Evolutionary conservation across 2,113 vertebrate species (phyloP), one percentile per base, ranked within the genome.

Genomic region (Scophthalmus maximus): DNA sequence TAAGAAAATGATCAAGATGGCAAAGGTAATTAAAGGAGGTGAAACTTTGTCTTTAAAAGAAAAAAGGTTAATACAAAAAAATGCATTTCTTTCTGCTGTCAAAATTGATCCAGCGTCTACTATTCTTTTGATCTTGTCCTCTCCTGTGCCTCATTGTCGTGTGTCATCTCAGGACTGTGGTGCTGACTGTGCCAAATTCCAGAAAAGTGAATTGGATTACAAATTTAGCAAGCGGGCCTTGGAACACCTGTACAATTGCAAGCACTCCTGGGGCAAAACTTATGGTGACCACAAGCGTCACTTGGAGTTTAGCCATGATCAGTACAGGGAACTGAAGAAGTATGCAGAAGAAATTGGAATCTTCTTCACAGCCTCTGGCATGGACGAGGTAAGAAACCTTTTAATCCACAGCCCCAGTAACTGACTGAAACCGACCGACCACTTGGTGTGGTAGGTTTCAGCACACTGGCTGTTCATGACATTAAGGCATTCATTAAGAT

Each of bases 171-270:
- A 99, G 98, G 96, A 98, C 2, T 95, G 95, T 0, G 98, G 98
- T 15, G 98, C 96, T 0, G 97, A 99, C 44, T 99, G 98, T 82
- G 97, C 97, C 12, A 99, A 99, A 79, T 97, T 99, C 80, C 98
- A 99, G 91, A 99, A 99, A 84, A 98, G 98, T 3, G 97, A 98
- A 42, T 79, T 99, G 76, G 95, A 97, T 49, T 57, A 95, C 80
- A 99, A 98, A 68, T 99, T 99, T 69, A 99, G 95, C 76, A 95
- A 94, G 73, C 90, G 74, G 57, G 98, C 97, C 1, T 73, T 99
- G 87, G 94, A 94, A 56, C 94, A 96, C 8, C 95, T 94, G 0
- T 99, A 99, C 60, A 93, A 82, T 0, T 96, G 96, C 0, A 73
- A 93, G 53, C 93, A 99, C 68, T 98, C 97, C 2, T 99, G 98